A percentile compares a stretch with the other conserved stretches of the same genome.
Conservation (phyloP, 2,888 invertebrate species). For the Drymonia ruficornis region DNA sequence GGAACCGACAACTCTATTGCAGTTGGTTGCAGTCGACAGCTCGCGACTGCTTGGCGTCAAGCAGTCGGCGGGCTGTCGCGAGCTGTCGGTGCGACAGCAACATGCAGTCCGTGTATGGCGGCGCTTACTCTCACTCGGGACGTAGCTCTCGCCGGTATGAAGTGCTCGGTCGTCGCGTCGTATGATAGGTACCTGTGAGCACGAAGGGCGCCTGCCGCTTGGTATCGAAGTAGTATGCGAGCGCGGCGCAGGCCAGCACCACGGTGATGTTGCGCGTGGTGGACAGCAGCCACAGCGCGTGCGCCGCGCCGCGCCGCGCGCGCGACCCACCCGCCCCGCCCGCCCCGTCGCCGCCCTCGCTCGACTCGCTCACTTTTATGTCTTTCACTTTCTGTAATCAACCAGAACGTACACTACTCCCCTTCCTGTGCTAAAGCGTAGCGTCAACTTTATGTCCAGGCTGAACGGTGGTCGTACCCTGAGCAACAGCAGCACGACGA, state of each 20-base stretch:
- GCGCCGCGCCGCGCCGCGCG: conserved; percentile 69
- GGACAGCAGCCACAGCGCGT: conserved; percentile 89
- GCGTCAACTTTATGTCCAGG: neutral
- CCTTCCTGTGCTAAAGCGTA: too few relatives aligned
- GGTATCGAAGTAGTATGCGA: conserved; percentile 87
- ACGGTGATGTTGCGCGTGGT: conserved; percentile 91
- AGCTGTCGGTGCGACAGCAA: too few relatives aligned
- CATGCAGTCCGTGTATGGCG: too few relatives aligned
- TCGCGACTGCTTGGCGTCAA: too few relatives aligned
- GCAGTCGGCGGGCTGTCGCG: too few relatives aligned
- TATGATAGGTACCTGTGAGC: conserved; percentile 81
- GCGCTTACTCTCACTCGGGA: too few relatives aligned
- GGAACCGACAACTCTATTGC: too few relatives aligned
- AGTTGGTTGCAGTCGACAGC: too few relatives aligned
- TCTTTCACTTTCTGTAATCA: conserved; percentile 89
- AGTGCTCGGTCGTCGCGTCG: too few relatives aligned
- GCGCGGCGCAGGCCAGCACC: conserved; percentile 87
- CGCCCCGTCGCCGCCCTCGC: conserved; percentile 31
- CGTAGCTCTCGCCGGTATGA: too few relatives aligned
- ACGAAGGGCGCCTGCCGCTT: conserved; percentile 86
- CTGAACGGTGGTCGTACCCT: conserved; percentile 80
- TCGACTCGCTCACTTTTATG: conserved; percentile 69
- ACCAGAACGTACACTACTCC: neutral
- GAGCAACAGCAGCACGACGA: conserved; percentile 87
- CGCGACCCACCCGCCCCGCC: conserved; percentile 23